Evolutionary conservation across 2,888 invertebrate species (phyloP).

Genomic region (Drosophila mulleri): DNA sequence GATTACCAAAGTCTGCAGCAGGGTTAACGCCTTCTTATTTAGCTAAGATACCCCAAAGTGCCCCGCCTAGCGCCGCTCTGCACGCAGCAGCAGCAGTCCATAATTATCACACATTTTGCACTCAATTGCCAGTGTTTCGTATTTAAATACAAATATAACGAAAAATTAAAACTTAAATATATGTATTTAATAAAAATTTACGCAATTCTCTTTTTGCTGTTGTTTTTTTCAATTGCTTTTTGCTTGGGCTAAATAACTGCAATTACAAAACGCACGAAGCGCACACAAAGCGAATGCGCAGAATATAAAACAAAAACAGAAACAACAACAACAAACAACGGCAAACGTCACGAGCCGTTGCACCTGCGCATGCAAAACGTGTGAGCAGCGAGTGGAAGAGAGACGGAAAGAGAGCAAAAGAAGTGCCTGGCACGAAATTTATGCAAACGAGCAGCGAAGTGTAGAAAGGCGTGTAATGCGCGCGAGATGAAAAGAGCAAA

Average conservation of each 20-base stretch:
- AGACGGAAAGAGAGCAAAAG: conserved; percentile 24
- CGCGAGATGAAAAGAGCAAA: conserved; percentile 19
- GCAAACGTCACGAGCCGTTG: conserved; percentile 70
- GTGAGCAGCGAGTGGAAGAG: conserved; percentile 24
- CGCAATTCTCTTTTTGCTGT: conserved; percentile 60
- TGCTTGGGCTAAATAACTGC: conserved; percentile 69
- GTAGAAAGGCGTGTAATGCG: conserved; percentile 75
- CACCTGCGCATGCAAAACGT: conserved; percentile 72
- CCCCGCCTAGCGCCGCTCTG: not conserved
- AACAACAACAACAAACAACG: conserved; percentile 17
- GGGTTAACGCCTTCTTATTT: conserved; percentile 36
- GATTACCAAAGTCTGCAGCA: not conserved
- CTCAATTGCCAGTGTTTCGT: conserved; percentile 57
- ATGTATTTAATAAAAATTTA: conserved; percentile 64
- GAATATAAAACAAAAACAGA: conserved; percentile 10
- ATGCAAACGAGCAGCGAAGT: conserved; percentile 82
- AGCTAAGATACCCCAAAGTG: conserved; percentile 11
- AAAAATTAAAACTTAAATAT: conserved; percentile 48
- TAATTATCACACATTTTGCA: conserved; percentile 72
- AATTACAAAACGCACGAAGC: conserved; percentile 74
- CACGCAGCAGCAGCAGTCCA: conserved; percentile 4
- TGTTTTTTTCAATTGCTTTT: conserved; percentile 42
- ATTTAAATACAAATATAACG: conserved; percentile 60
- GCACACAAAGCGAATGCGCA: conserved; percentile 35
- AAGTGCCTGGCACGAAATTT: conserved; percentile 78